Base-by-base conservation (phyloP, 2,113 vertebrate genomes). In the Symphodus melops region DNA sequence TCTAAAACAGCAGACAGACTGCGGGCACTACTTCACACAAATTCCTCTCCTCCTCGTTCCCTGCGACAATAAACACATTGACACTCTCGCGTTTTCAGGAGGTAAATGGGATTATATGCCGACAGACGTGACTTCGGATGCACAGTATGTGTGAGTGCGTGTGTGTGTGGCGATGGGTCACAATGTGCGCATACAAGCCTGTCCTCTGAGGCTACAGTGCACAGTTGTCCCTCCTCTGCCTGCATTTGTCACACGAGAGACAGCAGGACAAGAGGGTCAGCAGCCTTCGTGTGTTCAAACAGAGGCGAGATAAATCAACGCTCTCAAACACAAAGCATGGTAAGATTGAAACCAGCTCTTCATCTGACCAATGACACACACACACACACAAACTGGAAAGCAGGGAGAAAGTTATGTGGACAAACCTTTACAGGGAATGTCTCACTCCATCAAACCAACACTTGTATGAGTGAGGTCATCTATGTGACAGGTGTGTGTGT, bases 21-120 rank as follows among this genome's bases (percentile, higher is more conserved):
- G 61, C 77, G 77, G 79, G 64, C 77, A 74, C 66, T 67, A 75
- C 58, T 75, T 86, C 75, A 86, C 66, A 88, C 54, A 73, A 66
- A 75, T 80, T 83, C 60, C 64, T 61, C 41, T 75, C 49, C 68
- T 75, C 37, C 67, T 74, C 48, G 33, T 59, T 74, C 66, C 21
- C 17, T 77, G 54, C 9, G 14, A 78, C 55, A 66, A 65, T 42
- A 66, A 56, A 69, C 37, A 60, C 69, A 74, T 41, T 75, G 51
- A 57, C 25, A 21, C n/a, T 9, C 65, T 36, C 23, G 41, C 25
- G 63, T 72, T 84, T 81, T 78, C 41, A 68, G 68, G 68, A 76
- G 20, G 68, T 63, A 78, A 86, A 84, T 64, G 55, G 58, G 65
- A 88, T 79, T 81, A 77, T 59, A 78, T 48, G 37, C 53, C 8